Percentiles rank a stretch among this genome's conserved stretches.
These are phyloP conservation scores for Dusona sp. DNA, from an alignment of 2,888 invertebrate genomes.

Conservation along the genomic window DNA sequence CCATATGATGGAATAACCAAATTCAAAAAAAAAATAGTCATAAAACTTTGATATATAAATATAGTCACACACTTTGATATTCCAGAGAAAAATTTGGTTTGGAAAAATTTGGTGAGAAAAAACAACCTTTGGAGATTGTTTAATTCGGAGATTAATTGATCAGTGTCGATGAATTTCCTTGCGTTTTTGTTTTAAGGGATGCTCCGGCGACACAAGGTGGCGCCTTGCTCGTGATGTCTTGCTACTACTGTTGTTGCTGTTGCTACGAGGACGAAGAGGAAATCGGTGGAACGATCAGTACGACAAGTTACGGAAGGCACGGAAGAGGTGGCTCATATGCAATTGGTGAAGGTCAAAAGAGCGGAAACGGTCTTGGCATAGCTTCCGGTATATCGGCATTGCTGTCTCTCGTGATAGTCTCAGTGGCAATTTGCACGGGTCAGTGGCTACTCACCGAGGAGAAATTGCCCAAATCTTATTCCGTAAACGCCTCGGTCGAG, in stretches of 20 bases:
- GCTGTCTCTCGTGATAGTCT: conserved; percentile 89
- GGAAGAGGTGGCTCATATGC: conserved; percentile 69
- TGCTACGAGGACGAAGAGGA: conserved; percentile 71
- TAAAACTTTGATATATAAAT: too few relatives aligned
- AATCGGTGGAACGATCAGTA: conserved; percentile 59
- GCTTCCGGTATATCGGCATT: conserved; percentile 87
- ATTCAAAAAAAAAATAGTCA: too few relatives aligned
- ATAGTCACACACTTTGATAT: neutral
- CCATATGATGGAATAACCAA: too few relatives aligned
- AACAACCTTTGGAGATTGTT: too few relatives aligned
- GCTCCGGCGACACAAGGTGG: conserved; percentile 78
- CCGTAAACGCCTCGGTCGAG: conserved; percentile 91
- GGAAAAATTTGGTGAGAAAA: too few relatives aligned
- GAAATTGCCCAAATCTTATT: conserved; percentile 90
- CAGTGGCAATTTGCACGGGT: conserved; percentile 91
- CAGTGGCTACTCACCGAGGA: conserved; percentile 96
- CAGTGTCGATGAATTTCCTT: neutral
- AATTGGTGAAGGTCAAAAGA: conserved; percentile 68
- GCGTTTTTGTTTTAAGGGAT: conserved; percentile 73
- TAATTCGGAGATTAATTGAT: neutral
- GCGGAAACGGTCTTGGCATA: conserved; percentile 80
- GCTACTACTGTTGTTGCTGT: conserved; percentile 80
- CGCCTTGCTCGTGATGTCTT: conserved; percentile 80
- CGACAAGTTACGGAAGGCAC: conserved; percentile 64
- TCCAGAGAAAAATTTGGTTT: neutral